Percentiles rank a stretch among this genome's conserved stretches.
These are phyloP conservation scores for Sebastiscus tertius DNA, from an alignment of 2,797 vertebrate genomes.

Conservation along the genomic window DNA sequence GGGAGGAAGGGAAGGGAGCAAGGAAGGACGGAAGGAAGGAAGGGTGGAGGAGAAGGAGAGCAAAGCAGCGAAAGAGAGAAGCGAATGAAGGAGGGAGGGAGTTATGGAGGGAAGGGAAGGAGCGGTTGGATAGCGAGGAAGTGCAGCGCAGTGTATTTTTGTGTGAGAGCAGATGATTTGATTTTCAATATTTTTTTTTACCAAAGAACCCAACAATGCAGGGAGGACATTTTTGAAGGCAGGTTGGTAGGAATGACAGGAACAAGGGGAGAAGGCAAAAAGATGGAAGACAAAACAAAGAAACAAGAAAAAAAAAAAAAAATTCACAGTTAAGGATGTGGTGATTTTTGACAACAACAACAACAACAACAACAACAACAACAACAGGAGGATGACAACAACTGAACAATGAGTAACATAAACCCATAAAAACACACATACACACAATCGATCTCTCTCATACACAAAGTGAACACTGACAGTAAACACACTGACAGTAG, in stretches of 20 bases:
- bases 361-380: conserved; percentile 74
- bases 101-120: conserved; percentile 1
- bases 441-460: background rate
- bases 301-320: conserved; percentile 80
- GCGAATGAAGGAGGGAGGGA: conserved; percentile 15
- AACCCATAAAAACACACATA: conserved; percentile 20
- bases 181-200: background rate
- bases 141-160: conserved; percentile 55
- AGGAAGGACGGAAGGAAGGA: conserved; percentile 57
- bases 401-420: conserved; percentile 37
- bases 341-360: conserved; percentile 71
- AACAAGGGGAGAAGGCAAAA: conserved; percentile 70
- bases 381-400: conserved; percentile 63
- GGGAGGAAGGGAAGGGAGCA: conserved; percentile 82
- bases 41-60: conserved; percentile 30
- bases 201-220: conserved; percentile 25
- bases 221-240: conserved; percentile 52
- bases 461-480: background rate
- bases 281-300: conserved; percentile 66
- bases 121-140: conserved; percentile 9
- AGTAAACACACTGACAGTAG: background rate
- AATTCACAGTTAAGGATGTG: conserved; percentile 77
- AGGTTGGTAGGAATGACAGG: conserved; percentile 52
- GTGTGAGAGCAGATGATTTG: conserved; percentile 29
- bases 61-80: conserved; percentile 48